These are phyloP conservation scores for Phylloscopus collybita DNA, from an alignment of 2,797 vertebrate species.

Conservation along the genomic window DNA sequence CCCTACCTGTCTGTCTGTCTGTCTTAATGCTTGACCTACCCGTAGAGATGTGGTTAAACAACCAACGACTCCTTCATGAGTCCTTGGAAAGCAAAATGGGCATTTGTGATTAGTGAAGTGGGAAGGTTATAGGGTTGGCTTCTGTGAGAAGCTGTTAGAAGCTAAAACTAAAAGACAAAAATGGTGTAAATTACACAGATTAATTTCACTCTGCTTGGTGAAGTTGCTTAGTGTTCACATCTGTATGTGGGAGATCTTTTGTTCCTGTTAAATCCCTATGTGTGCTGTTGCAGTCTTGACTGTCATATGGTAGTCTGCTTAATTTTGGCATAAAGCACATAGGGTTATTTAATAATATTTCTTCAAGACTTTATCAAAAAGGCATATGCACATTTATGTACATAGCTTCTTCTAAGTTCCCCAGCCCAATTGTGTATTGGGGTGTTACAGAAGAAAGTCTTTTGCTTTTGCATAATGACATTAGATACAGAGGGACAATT, in stretches of 20 bases:
- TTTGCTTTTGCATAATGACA: not conserved
- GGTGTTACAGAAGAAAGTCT: not conserved
- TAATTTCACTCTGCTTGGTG: not conserved
- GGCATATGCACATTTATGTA: not conserved
- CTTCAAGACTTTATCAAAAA: not conserved
- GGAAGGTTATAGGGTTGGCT: too few species aligned
- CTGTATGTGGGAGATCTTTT: not conserved
- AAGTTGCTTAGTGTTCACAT: not conserved
- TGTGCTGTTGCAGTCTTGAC: not conserved
- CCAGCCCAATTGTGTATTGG: not conserved
- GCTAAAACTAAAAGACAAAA: not conserved
- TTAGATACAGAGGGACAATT: not conserved
- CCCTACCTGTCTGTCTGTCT: not conserved
- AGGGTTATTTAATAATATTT: not conserved
- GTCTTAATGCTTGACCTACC: not conserved
- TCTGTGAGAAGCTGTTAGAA: too few species aligned
- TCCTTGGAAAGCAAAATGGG: not conserved
- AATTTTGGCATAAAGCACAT: not conserved
- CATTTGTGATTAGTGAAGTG: not conserved
- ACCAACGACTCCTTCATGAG: not conserved
- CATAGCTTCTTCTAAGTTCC: not conserved
- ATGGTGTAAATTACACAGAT: not conserved
- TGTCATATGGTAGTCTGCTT: not conserved
- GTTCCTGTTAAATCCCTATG: not conserved
- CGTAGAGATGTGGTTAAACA: not conserved